phyloP scores from a whole-genome alignment of 2,113 vertebrate genomes.

The Smithornis capensis region DNA sequence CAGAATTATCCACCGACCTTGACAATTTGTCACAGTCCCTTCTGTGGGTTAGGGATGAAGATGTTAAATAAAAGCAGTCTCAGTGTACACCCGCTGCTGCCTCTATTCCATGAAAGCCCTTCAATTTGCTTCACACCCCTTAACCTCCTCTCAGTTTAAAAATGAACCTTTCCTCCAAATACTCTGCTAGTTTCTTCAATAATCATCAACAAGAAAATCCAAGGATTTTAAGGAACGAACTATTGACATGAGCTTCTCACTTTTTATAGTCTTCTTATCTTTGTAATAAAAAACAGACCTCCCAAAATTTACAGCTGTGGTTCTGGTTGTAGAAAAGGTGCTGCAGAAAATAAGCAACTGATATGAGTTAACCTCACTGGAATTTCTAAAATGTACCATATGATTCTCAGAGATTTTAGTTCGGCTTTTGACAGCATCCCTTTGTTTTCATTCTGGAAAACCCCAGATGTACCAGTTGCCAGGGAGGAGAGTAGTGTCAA shows the following conservation, averaged over 20 bases:
- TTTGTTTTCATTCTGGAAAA: constrained; percentile 15
- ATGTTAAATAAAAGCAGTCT: background rate
- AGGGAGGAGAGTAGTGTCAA: background rate
- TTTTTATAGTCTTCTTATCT: background rate
- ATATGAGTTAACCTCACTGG: background rate
- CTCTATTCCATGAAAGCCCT: background rate
- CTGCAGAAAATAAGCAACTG: background rate
- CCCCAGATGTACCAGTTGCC: background rate
- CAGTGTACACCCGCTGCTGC: background rate
- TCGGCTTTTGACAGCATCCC: background rate
- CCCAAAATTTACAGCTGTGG: background rate
- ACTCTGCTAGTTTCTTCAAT: background rate
- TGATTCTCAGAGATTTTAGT: background rate
- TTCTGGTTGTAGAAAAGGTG: background rate
- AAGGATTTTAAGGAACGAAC: background rate
- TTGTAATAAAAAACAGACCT: background rate
- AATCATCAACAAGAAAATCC: background rate
- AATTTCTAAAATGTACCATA: background rate
- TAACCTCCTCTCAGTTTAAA: background rate
- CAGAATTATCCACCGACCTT: background rate
- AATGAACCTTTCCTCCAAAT: background rate
- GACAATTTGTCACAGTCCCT: background rate
- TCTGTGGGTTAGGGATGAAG: background rate
- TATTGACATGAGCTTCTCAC: background rate
- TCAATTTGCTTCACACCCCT: background rate